Conservation (phyloP, 2,113 vertebrate genomes). For the Rhombomys opimus region DNA sequence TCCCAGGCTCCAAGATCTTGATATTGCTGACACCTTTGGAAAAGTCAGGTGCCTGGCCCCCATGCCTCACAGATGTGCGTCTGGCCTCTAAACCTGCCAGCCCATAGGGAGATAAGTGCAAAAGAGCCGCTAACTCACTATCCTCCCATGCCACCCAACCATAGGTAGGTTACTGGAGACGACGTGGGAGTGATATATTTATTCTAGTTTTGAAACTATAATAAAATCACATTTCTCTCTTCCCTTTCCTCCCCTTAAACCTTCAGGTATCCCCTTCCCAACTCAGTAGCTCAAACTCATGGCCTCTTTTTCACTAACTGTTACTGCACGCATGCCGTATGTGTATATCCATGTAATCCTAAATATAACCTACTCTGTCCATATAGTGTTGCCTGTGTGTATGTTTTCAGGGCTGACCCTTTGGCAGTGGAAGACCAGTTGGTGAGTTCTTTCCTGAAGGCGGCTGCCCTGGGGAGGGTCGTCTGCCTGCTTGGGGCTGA, state of each 20-base stretch:
- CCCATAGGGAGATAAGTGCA: background rate
- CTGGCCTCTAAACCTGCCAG: too few relatives aligned
- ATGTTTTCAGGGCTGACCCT: background rate
- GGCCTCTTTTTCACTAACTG: too few relatives aligned
- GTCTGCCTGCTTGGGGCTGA: background rate
- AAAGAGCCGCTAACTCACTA: accelerated
- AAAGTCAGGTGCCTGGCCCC: background rate
- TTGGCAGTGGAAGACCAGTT: background rate
- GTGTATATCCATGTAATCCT: background rate
- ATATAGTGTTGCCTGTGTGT: background rate
- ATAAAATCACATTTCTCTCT: background rate
- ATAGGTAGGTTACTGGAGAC: background rate
- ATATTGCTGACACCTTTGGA: background rate
- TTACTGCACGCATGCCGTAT: background rate
- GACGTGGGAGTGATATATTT: background rate
- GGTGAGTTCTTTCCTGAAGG: background rate
- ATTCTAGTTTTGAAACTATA: background rate
- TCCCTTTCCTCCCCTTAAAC: background rate
- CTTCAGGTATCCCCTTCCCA: background rate
- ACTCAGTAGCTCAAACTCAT: background rate
- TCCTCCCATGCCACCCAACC: background rate
- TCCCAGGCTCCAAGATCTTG: too few relatives aligned
- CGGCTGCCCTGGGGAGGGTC: background rate
- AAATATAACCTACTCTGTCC: background rate
- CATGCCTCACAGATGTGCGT: too few relatives aligned